Evolutionary conservation across 2,888 invertebrate genomes (phyloP), one percentile per base, ranked within the genome.

Genomic region (Epirrita christyi): DNA sequence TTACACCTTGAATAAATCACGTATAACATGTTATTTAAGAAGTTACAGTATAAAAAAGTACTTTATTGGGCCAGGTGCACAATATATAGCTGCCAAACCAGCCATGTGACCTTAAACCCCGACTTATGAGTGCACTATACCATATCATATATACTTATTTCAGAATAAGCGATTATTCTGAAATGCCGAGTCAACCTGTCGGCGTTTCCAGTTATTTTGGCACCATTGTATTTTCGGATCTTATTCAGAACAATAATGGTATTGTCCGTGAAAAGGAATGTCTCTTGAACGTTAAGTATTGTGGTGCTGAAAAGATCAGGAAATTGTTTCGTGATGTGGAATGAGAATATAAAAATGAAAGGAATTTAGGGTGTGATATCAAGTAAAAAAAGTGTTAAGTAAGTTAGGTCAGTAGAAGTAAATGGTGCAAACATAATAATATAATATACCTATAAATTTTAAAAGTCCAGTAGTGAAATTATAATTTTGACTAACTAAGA

Each of bases 51-150:
- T 48, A 40, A 52, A 40, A 34, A 46, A 7, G 15, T 32, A 10
- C 36, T 14, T 27, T 46, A 48, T 49, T 29, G 37, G 51, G 45
- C 38, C 44, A 45, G 29, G 51, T n/a, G 37, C 14, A 56, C 50
- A 56, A 51, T n/a, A n/a, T n/a, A n/a, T 42, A 57, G 38, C 47
- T 29, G 44, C n/a, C 40, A 68, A 85, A 83, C 81, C 74, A 68
- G 80, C 71, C 57, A 34, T n/a, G 44, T 54, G 73, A 76, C 86
- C 83, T 86, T 81, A 79, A 80, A 77, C 78, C 67, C 63, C 57
- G 58, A 55, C 75, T 37, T 43, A 15, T 13, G 43, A 59, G 52
- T 42, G 51, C 44, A 56, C 58, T 61, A 55, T 64, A 67, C 37
- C 50, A 60, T 28, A 49, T 59, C 21, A 21, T 21, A 21, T 21